These are phyloP conservation scores for Tenebrio molitor DNA, from an alignment of 1,140 invertebrate genomes.

Conservation along the genomic window DNA sequence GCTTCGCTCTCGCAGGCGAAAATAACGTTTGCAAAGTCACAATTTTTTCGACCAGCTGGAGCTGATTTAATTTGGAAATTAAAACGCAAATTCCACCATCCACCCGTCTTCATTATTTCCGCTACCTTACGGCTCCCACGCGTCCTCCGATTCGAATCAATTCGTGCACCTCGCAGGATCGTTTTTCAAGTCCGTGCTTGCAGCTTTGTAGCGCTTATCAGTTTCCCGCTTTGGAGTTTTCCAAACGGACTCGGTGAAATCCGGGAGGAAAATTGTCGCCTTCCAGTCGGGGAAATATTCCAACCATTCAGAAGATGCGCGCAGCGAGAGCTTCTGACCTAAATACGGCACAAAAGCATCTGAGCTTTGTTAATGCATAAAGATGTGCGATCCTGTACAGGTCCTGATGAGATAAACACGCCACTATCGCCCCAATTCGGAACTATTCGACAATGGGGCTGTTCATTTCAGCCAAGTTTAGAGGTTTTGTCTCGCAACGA, in stretches of 20 bases:
- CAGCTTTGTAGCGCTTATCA: slow-evolving; percentile 24
- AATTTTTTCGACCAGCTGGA: no score
- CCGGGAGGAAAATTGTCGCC: slow-evolving; percentile 12
- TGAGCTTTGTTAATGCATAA: slow-evolving; percentile 33
- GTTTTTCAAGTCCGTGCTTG: slow-evolving; percentile 11
- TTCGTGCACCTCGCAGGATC: no score
- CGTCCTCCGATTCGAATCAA: no score
- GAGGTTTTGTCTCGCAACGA: slow-evolving; percentile 1
- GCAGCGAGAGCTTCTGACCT: slow-evolving; percentile 17
- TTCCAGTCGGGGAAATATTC: slow-evolving; percentile 17
- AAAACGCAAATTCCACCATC: no score
- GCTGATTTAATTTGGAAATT: no score
- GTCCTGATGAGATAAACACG: slow-evolving; percentile 13
- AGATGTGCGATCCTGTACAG: neutral
- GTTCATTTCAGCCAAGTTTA: slow-evolving; percentile 25
- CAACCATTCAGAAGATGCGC: slow-evolving; percentile 23
- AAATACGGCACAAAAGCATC: slow-evolving; percentile 24
- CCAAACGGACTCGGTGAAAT: slow-evolving; percentile 27
- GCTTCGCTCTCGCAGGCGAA: no score
- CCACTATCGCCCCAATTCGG: slow-evolving; percentile 15
- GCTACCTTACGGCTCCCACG: no score
- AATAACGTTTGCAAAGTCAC: no score
- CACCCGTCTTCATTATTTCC: no score
- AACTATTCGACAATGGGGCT: slow-evolving; percentile 17
- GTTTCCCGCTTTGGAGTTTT: slow-evolving; percentile 14